phyloP scores from a whole-genome alignment of 2,888 invertebrate species.

The Acanthosepion pharaonis region DNA sequence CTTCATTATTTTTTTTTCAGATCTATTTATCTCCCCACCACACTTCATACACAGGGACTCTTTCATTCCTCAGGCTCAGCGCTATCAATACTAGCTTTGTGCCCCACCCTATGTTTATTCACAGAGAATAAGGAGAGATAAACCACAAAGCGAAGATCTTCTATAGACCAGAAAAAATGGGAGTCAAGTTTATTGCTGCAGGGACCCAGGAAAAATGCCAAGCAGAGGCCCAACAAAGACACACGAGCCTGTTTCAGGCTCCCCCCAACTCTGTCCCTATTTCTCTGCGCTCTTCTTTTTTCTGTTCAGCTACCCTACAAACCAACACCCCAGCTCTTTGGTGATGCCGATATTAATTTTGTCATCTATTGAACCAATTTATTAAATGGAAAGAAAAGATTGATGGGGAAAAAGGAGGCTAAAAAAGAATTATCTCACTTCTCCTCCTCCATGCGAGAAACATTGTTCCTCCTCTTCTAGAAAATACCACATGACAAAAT shows the following conservation, averaged over 20 bases:
- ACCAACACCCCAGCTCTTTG: neutral
- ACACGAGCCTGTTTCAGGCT: neutral
- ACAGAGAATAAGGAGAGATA: neutral
- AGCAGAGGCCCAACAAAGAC: neutral
- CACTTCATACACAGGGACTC: no score
- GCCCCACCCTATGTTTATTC: neutral
- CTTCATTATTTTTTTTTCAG: neutral
- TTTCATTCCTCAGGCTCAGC: neutral
- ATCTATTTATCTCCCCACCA: neutral
- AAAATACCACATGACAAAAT: neutral
- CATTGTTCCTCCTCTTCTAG: neutral
- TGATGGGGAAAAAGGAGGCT: neutral
- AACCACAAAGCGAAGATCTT: neutral
- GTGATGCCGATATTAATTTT: conserved; percentile 17
- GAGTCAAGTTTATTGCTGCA: neutral
- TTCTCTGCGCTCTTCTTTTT: neutral
- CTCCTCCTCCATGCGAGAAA: neutral
- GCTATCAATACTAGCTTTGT: neutral
- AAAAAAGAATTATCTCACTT: neutral
- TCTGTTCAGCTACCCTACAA: neutral
- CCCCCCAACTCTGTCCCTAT: neutral
- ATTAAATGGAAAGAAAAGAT: conserved; percentile 13
- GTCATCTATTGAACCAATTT: conserved; percentile 1
- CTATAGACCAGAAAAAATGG: neutral
- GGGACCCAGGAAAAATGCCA: neutral